Evolutionary conservation across 2,888 invertebrate species (phyloP), one percentile per base, ranked within the genome.

Genomic region (Morpho helenor): DNA sequence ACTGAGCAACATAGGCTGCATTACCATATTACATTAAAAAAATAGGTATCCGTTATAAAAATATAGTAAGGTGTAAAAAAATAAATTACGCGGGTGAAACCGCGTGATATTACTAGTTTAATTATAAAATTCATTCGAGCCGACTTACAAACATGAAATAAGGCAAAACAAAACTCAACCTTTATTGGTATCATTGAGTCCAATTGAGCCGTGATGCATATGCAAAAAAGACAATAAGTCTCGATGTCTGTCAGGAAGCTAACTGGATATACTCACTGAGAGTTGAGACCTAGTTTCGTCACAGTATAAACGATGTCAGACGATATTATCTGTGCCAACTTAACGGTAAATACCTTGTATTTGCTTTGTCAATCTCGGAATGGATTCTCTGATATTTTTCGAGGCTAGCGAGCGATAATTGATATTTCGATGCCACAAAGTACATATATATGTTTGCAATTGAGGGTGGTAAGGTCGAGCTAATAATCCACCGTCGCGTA

Each of bases 321-420:
- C 69, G 67, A 67, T 70, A 50, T 71, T 74, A 84, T 80, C 77
- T 84, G 73, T 83, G 85, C 75, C 82, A 77, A 79, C 73, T 73
- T 85, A 86, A 85, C 85, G 84, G 85, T 84, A 72, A 50, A 58
- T 63, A 63, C 61, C 75, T 78, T 74, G 69, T 72, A 77, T 81
- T 80, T 78, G 76, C 78, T 77, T 76, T 78, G 61, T 60, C 63
- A 56, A 60, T 58, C 57, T 57, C 46, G 49, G 57, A 56, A 57
- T 49, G 43, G 49, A 50, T 8, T 46, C 53, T 47, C 8, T 41
- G 16, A 45, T 44, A n/a, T 9, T 43, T 51, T 51, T 52, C 52
- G 43, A 31, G 52, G 23, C 52, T 31, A 23, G 16, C 9, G 8
- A 49, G 16, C 41, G 10, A 22, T 16, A 47, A 16, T 47, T 47